phyloP scores from a whole-genome alignment of 1,140 invertebrate genomes.

The Alviniconcha marisindica region DNA sequence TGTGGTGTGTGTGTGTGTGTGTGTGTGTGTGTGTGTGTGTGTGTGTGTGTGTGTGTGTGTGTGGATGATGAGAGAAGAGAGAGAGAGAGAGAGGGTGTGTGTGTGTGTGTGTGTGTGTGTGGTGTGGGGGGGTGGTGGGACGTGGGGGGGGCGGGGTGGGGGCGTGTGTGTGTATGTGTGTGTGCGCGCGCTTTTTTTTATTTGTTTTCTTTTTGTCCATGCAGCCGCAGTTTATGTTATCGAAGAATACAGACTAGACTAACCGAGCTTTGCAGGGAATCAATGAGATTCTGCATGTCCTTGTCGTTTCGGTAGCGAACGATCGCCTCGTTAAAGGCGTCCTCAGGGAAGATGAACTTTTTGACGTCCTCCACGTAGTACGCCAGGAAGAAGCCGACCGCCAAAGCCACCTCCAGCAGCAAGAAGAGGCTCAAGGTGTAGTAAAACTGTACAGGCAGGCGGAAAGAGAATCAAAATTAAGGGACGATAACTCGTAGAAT shows the following conservation, averaged over 20 bases:
- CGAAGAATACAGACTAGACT: no score
- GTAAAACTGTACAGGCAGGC: constrained; percentile 85
- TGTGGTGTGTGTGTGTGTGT: no score
- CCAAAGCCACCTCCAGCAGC: constrained; percentile 90
- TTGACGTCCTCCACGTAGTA: constrained; percentile 50
- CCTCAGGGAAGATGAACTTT: constrained; percentile 83
- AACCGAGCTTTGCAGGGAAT: constrained; percentile 93
- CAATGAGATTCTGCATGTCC: constrained; percentile 94
- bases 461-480: background rate
- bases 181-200: no score
- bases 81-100: constrained; percentile 5
- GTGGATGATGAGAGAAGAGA: background rate
- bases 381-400: constrained; percentile 89
- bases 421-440: constrained; percentile 91
- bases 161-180: no score
- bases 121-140: no score
- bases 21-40: no score
- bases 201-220: no score
- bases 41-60: no score
- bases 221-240: no score
- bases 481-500: no score
- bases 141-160: no score
- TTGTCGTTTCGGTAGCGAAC: constrained; percentile 93
- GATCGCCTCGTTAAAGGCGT: constrained; percentile 90
- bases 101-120: no score